Percentiles rank a stretch among this genome's conserved stretches.
Conservation (phyloP, 2,797 vertebrate genomes). For the Gambelia wislizenii region DNA sequence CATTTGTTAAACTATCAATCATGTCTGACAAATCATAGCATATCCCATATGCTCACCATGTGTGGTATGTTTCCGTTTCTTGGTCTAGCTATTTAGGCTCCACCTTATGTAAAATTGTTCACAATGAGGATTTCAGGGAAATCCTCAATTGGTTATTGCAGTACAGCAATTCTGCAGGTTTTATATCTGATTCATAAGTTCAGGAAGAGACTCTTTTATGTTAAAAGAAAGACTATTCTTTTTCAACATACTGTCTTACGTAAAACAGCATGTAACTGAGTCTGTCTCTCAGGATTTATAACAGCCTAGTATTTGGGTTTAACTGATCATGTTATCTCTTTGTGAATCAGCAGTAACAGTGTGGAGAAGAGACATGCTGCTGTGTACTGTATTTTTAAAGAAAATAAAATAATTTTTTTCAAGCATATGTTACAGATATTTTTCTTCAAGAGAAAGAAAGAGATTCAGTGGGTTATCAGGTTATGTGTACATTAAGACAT, state of each 20-base stretch:
- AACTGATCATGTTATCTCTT: conserved; percentile 74
- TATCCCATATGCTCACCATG: conserved; percentile 68
- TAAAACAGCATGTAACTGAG: conserved; percentile 75
- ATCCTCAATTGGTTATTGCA: conserved; percentile 73
- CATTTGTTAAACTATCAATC: conserved; percentile 51
- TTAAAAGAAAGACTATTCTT: conserved; percentile 81
- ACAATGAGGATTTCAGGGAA: conserved; percentile 75
- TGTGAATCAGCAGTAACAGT: conserved; percentile 79
- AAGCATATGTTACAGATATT: neutral
- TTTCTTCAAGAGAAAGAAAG: neutral
- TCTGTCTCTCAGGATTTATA: conserved; percentile 81
- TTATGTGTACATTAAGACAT: neutral
- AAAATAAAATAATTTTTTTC: conserved; percentile 73
- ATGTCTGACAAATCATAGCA: conserved; percentile 72
- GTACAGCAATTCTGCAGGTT: conserved; percentile 77
- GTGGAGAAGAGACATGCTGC: conserved; percentile 76
- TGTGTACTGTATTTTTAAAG: conserved; percentile 85
- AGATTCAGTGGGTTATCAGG: neutral
- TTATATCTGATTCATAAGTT: conserved; percentile 79
- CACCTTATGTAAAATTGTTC: conserved; percentile 70
- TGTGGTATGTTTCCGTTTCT: conserved; percentile 66
- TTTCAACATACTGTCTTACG: conserved; percentile 76
- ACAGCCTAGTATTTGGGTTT: conserved; percentile 79
- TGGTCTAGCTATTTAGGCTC: conserved; percentile 72
- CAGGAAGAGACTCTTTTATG: conserved; percentile 82